Base-by-base conservation (phyloP, 2,113 vertebrate genomes). In the Macquaria ambigua region DNA sequence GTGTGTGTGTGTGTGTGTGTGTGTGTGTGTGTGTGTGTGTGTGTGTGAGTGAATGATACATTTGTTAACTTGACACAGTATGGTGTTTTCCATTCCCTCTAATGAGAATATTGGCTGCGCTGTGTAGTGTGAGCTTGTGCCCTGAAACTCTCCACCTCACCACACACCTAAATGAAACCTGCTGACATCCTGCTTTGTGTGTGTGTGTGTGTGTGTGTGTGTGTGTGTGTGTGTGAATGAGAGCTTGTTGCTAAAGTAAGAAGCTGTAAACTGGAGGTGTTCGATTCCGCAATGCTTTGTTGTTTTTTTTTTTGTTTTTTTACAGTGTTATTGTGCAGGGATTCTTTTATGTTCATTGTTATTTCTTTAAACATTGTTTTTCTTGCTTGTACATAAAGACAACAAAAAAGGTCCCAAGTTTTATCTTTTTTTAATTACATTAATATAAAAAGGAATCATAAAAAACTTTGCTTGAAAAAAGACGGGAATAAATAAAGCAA, bases 341-440 rank as follows among this genome's bases (percentile, higher is more conserved):
- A 90, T 90, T 87, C 37, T 83, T 83, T 86, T 88, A 79, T 77
- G 82, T 88, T 87, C 62, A 58, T 64, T 86, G 52, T 87, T 89
- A 66, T 89, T 89, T 88, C 61, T 34, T 46, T 72, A 52, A 71
- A 84, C 56, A 61, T 70, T 81, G 53, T 82, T 85, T 48, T 89
- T 89, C 72, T 93, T 84, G 91, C 76, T 90, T 95, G 90, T 93
- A 93, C 77, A 92, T 95, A 90, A 77, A 88, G 77, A 84, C 76
- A 56, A 81, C 84, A 76, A 85, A 78, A 81, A 86, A 41, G 15
- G 15, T 90, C 79, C 79, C 84, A 87, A 89, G 86, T 93, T 94
- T 93, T 93, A 94, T 93, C 83, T 93, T 95, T 94, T 95, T 95
- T 95, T 89, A 92, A 91, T 94, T 81, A 90, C 90, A 90, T 93